Evolutionary conservation across 2,888 invertebrate species (phyloP), one percentile per base, ranked within the genome.

Genomic region (Nemotelus nigrinus): DNA sequence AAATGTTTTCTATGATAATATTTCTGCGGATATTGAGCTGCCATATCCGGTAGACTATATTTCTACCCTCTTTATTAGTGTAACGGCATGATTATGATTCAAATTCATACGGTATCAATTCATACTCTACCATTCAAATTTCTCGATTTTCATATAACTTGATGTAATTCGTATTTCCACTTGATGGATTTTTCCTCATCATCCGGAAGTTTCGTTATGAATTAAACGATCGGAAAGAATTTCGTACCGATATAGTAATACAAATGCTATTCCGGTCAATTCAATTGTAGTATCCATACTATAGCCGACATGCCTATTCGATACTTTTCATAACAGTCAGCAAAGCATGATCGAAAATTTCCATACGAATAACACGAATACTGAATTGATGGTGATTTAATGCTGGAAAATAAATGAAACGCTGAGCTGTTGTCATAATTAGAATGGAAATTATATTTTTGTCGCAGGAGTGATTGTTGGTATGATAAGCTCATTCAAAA

Each of bases 191-290:
- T 25, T 68, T 50, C 67, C 10, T 3, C 48, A 60, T 3, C 6
- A 39, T 68, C 67, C 67, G 67, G 67, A 68, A 68, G 67, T 68
- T 48, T 68, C 50, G 67, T 68, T 68, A 68, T 68, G 67, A 68
- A 68, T 68, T 68, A 68, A 68, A 68, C 41, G 67, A 47, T 68
- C 47, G 48, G 43, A 68, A 39, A 39, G 25, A n/a, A 48, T 48
- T 68, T 68, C n/a, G 25, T 25, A 25, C 25, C 25, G 25, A 25
- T 25, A 68, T 68, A 25, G 25, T 50, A 48, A 68, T 68, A 48
- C 67, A 68, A 68, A 68, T 39, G 48, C 4, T 10, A 48, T 68
- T 68, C 67, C 67, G 67, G 47, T 47, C 67, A 50, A 39, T 25
- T 7, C 50, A 50, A 25, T 10, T 25, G 25, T 25, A 25, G 0